Evolutionary conservation across 2,888 invertebrate species (phyloP), one percentile per base, ranked within the genome.

Genomic region (Drosophila meridiana): DNA sequence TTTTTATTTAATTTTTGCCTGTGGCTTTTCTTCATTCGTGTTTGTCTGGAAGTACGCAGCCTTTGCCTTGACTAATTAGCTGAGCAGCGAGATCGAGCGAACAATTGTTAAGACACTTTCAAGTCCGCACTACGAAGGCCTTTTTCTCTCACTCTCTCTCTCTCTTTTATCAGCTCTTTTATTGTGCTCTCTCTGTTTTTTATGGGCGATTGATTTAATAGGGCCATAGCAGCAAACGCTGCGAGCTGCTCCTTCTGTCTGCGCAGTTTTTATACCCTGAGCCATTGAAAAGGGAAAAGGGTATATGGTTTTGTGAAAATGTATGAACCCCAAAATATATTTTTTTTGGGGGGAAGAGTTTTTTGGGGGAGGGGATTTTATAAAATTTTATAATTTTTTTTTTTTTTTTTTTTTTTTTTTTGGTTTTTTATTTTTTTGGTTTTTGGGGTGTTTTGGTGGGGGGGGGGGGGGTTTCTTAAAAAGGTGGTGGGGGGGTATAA

Each of bases 211-310:
- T 87, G 85, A 82, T 76, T 77, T 61, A 28, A 30, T 38, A 13
- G 30, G 20, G 42, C 40, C 80, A 79, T 74, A 69, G 56, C 58
- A 43, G 43, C 9, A 32, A 34, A 34, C 5, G 20, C n/a, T 30
- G 45, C 52, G 61, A 63, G 57, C 57, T 62, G 60, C 58, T 56
- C 48, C 70, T 78, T 66, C 60, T 48, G 67, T 71, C 76, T 65
- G 69, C 57, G 3, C 30, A 8, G 14, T 84, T 89, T 89, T 89
- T 89, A n/a, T n/a, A n/a, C n/a, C n/a, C n/a, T n/a, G n/a, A n/a
- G n/a, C n/a, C n/a, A n/a, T n/a, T n/a, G n/a, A n/a, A n/a, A n/a
- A n/a, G n/a, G n/a, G n/a, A n/a, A n/a, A n/a, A n/a, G n/a, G n/a
- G n/a, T n/a, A n/a, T n/a, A n/a, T n/a, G n/a, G n/a, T n/a, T n/a